A percentile compares a stretch with the other conserved stretches of the same genome.
Conservation (phyloP, 1,140 invertebrate genomes). For the Bombus soroeensis region DNA sequence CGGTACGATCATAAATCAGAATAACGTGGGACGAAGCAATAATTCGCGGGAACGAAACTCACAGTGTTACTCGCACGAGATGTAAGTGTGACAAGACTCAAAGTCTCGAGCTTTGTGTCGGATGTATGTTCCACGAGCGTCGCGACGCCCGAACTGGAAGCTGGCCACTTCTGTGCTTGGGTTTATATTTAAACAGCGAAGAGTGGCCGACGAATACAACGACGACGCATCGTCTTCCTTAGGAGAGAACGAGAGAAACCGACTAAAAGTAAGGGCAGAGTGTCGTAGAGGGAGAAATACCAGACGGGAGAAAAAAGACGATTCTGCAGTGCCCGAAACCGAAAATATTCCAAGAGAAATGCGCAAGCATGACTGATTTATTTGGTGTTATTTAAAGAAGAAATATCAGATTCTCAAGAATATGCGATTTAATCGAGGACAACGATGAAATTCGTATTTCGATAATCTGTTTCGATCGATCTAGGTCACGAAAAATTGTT, state of each 20-base stretch:
- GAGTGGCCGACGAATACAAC: slow-evolving; percentile 45
- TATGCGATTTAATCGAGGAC: no score
- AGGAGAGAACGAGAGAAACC: slow-evolving; percentile 35
- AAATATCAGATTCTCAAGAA: slow-evolving; percentile 1
- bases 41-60: background rate
- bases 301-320: slow-evolving; percentile 20
- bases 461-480: background rate
- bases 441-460: background rate
- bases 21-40: background rate
- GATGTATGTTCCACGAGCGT: slow-evolving; percentile 72
- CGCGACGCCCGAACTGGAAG: slow-evolving; percentile 79
- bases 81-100: background rate
- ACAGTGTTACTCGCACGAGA: background rate
- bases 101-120: slow-evolving; percentile 39
- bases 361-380: slow-evolving; percentile 38
- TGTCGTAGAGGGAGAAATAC: slow-evolving; percentile 12
- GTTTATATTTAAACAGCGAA: slow-evolving; percentile 81
- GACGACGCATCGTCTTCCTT: slow-evolving; percentile 68
- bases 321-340: slow-evolving; percentile 7
- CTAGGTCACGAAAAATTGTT: background rate
- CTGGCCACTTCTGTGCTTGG: slow-evolving; percentile 69
- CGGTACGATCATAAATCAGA: no score
- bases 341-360: slow-evolving; percentile 41
- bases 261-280: background rate
- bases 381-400: slow-evolving; percentile 25